Base-by-base conservation (phyloP, 2,113 vertebrate genomes). In the cattle (Bos taurus) region DNA sequence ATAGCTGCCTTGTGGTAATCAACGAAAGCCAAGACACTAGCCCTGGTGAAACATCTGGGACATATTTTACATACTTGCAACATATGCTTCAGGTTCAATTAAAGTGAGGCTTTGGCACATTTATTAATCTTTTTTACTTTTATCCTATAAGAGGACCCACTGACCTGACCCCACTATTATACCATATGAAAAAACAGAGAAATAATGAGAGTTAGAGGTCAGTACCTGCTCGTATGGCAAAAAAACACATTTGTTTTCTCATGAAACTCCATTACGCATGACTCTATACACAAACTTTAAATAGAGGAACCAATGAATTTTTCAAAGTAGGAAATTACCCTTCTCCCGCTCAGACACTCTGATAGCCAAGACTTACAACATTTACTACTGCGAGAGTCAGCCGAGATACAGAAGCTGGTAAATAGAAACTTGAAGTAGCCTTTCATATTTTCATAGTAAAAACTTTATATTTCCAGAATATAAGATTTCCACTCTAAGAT, bases 41-140 rank as follows among this genome's bases (percentile, higher is more conserved):
- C 98, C 98, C 85, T 97, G 97, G 98, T 98, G 98, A 99, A 99
- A 99, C 99, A 99, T 99, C 99, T 99, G 99, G 99, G 99, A 99
- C 94, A 96, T 99, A 99, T 99, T 99, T 99, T 99, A 99, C 99
- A 99, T 99, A 99, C 99, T 99, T 99, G 99, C 99, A 99, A 99
- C 99, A 99, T 99, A 99, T 99, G 99, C 99, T 99, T 99, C 99
- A 99, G 99, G 99, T 99, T 99, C 99, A 99, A 99, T 99, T 99
- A 99, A 99, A 99, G 99, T 99, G 99, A 99, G 99, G 99, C 99
- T 99, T 99, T 99, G 99, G 99, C 99, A 99, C 99, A 99, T 99
- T 99, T 99, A 99, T 99, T 99, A 99, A 99, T 99, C 99, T 99
- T 99, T 98, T 99, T 98, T 98, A 98, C 98, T 99, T 99, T 98